phyloP scores from a whole-genome alignment of 2,113 vertebrate species.

The Dendrocopos noguchii region DNA sequence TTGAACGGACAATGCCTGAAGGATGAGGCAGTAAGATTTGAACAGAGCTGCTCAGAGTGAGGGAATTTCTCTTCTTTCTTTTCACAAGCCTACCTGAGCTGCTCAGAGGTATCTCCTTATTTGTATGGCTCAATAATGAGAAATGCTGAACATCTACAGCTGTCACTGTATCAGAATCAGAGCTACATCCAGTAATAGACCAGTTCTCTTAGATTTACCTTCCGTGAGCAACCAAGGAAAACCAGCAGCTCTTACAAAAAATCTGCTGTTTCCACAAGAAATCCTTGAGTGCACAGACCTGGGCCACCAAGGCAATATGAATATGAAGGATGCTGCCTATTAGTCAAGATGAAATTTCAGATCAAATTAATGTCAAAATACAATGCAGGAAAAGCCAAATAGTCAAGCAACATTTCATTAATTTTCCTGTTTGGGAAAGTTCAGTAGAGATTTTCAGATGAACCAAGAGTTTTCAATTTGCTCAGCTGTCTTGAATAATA shows the following conservation, averaged over 20 bases:
- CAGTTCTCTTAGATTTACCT: not conserved
- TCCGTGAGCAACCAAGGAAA: not conserved
- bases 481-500: conserved; percentile 53
- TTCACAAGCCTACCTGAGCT: not conserved
- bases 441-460: conserved; percentile 40
- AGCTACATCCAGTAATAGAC: not conserved
- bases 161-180: not conserved
- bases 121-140: not conserved
- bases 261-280: not conserved
- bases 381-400: not conserved
- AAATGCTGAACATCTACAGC: not conserved
- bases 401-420: conserved; percentile 32
- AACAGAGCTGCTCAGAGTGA: not conserved
- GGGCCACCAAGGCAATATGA: not conserved
- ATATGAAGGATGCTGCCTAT: conserved; percentile 23
- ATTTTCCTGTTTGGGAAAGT: conserved; percentile 49
- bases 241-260: not conserved
- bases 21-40: not conserved
- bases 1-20: not conserved
- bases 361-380: conserved; percentile 49
- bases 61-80: not conserved
- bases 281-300: not conserved
- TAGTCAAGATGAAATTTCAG: conserved; percentile 44
- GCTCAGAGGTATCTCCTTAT: not conserved
- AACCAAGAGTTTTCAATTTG: conserved; percentile 52